Conservation (phyloP, 2,797 vertebrate genomes). For the Otolemur crassicaudatus region DNA sequence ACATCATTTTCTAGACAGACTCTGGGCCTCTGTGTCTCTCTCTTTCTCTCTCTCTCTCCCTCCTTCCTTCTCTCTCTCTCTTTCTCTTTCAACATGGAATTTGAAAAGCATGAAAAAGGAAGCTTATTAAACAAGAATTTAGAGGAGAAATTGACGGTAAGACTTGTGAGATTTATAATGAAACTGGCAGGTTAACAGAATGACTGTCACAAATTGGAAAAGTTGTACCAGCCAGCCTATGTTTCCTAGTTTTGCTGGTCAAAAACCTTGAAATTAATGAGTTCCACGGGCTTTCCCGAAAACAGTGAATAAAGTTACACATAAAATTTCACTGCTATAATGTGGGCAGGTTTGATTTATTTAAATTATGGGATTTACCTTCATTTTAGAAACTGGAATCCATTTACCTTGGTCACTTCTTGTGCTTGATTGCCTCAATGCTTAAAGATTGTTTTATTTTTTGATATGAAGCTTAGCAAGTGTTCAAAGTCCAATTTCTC, state of each 20-base stretch:
- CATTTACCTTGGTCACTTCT: neutral
- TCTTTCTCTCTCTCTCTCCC: neutral
- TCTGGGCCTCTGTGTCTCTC: conserved; percentile 40
- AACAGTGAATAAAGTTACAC: conserved; percentile 47
- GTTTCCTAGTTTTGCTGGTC: conserved; percentile 70
- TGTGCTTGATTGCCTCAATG: conserved; percentile 3
- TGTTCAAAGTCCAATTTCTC: neutral
- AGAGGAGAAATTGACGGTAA: conserved; percentile 91
- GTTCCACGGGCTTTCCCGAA: conserved; percentile 63
- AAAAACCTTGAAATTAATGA: conserved; percentile 76
- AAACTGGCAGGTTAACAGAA: conserved; percentile 51
- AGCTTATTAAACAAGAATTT: conserved; percentile 84
- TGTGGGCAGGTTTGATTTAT: conserved; percentile 41
- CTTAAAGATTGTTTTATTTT: conserved; percentile 24
- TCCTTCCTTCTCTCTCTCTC: neutral
- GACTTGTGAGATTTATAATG: conserved; percentile 72
- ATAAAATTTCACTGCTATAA: neutral
- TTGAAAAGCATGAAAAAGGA: conserved; percentile 82
- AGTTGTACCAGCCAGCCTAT: neutral
- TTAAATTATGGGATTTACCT: neutral
- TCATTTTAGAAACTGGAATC: neutral
- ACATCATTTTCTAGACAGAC: conserved; percentile 80
- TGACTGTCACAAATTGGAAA: conserved; percentile 6
- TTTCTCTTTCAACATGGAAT: conserved; percentile 85
- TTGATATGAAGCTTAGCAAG: neutral